Evolutionary conservation across 1,140 invertebrate species (phyloP), one percentile per base, ranked within the genome.

Genomic region (Aphaenogaster rudis): DNA sequence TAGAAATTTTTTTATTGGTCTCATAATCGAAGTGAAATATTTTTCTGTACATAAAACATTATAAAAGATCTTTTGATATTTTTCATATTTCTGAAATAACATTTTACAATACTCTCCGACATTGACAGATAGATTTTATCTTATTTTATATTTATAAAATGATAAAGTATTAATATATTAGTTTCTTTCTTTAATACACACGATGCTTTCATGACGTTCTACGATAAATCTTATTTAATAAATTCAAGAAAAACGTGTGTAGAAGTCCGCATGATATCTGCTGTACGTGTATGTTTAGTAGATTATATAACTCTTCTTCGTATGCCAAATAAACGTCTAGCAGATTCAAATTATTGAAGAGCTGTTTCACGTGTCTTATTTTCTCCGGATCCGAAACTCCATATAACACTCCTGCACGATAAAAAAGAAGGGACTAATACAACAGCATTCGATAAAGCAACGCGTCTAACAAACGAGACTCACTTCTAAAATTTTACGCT

Each of bases 261-360:
- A 98, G 97, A 17, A 98, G 95, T 45, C 97, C 97, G 59, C 97
- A 96, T 1, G 97, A 98, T 88, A 98, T 97, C 95, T 98, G 98
- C 93, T 98, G 97, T 92, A 98, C 98, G 94, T 98, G 98, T 4
- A 97, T 98, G 78, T 96, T 97, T 90, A 98, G 21, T 28, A 28
- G 0, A 28, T 28, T 28, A 28, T 28, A 28, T 28, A 28, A 28
- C 21, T 28, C 21, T 94, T 99, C 98, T 96, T 99, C 98, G 91
- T 98, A 99, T 28, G 97, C 96, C 0, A 96, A 96, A 93, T 98
- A 99, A 0, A 97, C 97, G 59, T 97, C 96, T 45, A 97, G 96
- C 36, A 99, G 92, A 86, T 97, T 96, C 1, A 99, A 94, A 88
- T 98, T 97, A 91, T 97, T 96, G 92, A 98, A 99, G 1, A 99